These are phyloP conservation scores for Pluvianellus socialis DNA, from an alignment of 2,113 vertebrate species.

Conservation along the genomic window DNA sequence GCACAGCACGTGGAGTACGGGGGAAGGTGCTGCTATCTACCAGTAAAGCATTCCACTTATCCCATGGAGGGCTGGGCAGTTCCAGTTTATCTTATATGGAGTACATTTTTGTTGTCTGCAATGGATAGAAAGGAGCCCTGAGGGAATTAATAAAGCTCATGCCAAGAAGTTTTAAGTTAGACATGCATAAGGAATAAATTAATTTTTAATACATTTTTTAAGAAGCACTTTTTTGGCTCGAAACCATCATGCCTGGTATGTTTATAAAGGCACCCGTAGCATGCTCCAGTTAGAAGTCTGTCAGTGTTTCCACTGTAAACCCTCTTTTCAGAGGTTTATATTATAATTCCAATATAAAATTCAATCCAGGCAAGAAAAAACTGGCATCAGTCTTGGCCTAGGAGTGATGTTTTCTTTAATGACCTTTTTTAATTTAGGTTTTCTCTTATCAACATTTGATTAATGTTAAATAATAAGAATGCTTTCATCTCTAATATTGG, in stretches of 20 bases:
- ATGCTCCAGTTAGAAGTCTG: conserved; percentile 3
- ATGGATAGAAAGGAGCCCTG: neutral
- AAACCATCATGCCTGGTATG: conserved; percentile 22
- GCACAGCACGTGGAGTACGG: neutral
- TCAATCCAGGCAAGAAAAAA: neutral
- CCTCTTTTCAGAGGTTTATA: conserved; percentile 14
- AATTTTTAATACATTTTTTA: conserved; percentile 67
- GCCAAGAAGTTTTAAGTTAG: neutral
- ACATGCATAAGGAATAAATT: conserved; percentile 57
- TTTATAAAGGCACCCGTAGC: conserved; percentile 31
- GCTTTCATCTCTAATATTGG: neutral
- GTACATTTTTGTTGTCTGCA: conserved; percentile 24
- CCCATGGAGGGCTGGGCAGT: neutral
- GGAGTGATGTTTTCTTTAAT: neutral
- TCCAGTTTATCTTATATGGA: neutral
- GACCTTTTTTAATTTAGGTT: neutral
- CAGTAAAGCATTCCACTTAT: conserved; percentile 7
- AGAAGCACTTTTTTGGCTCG: conserved; percentile 51
- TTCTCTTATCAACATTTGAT: neutral
- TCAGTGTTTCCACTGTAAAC: conserved; percentile 59
- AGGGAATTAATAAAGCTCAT: conserved; percentile 37
- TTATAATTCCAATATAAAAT: conserved; percentile 36
- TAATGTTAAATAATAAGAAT: neutral
- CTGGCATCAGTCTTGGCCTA: neutral
- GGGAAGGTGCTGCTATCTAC: neutral